Conservation (phyloP, 2,113 vertebrate genomes). For the rat (Rattus norvegicus) region DNA sequence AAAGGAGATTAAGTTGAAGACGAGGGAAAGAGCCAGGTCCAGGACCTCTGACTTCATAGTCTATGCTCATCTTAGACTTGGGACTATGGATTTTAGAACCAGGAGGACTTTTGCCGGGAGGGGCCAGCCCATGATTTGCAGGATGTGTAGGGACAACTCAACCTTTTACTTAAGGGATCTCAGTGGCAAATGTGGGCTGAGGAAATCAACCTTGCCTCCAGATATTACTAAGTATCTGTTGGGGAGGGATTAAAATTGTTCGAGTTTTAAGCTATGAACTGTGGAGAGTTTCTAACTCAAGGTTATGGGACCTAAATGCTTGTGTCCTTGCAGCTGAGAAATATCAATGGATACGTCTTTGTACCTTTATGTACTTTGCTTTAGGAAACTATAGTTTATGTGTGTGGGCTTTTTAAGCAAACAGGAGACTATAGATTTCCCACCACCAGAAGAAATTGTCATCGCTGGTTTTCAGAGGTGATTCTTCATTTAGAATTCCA, state of each 20-base stretch:
- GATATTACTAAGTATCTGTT: not conserved
- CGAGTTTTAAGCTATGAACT: not conserved
- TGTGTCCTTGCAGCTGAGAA: not conserved
- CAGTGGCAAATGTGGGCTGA: not conserved
- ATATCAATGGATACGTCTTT: not conserved
- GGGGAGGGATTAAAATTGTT: not conserved
- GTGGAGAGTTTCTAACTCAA: not conserved
- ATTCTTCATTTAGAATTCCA: constrained; percentile 21
- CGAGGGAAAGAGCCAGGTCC: not conserved
- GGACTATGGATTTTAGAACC: not conserved
- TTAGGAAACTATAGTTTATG: not conserved
- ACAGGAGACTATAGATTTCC: not conserved
- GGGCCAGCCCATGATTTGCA: not conserved
- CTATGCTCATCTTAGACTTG: not conserved
- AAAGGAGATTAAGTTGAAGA: not conserved
- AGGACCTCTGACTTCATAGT: not conserved
- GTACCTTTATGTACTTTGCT: not conserved
- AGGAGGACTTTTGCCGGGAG: not conserved
- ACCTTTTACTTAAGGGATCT: not conserved
- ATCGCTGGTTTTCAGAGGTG: not conserved
- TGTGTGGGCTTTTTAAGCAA: not conserved
- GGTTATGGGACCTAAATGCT: not conserved
- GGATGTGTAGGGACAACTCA: not conserved
- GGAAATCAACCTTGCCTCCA: not conserved
- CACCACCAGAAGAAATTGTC: not conserved